Conservation (phyloP, 1,140 invertebrate genomes). For the Drosophila lacteicornis region DNA sequence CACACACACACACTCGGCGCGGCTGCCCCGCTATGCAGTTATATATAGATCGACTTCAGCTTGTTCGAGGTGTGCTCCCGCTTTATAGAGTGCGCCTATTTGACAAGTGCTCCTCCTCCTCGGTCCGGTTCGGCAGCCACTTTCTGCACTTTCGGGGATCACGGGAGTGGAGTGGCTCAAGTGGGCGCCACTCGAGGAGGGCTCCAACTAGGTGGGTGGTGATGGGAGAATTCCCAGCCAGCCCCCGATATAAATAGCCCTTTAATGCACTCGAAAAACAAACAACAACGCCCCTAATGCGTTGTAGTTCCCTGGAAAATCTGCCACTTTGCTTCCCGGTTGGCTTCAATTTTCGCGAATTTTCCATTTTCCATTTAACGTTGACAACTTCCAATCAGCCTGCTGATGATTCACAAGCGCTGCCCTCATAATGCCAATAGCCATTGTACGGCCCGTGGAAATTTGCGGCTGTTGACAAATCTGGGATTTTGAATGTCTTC, state of each 20-base stretch:
- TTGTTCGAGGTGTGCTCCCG: conserved; percentile 68
- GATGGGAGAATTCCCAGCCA: conserved; percentile 36
- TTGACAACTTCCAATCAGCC: conserved; percentile 69
- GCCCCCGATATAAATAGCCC: conserved; percentile 50
- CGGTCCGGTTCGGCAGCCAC: conserved; percentile 32
- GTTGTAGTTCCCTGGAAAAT: conserved; percentile 33
- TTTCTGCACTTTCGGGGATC: conserved; percentile 46
- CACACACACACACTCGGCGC: conserved; percentile 3
- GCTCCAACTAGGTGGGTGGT: conserved; percentile 59
- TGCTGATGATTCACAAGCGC: conserved; percentile 61
- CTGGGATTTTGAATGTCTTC: conserved; percentile 41
- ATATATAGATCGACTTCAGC: conserved; percentile 70
- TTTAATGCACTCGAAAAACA: conserved; percentile 59
- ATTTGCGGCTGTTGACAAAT: conserved; percentile 53
- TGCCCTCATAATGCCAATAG: conserved; percentile 48
- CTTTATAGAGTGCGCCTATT: conserved; percentile 72
- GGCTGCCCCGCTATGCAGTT: conserved; percentile 69
- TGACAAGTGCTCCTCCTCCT: conserved; percentile 46
- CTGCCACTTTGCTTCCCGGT: conserved; percentile 21
- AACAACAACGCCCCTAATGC: conserved; percentile 52
- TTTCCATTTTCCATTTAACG: conserved; percentile 19
- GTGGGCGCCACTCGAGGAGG: conserved; percentile 50
- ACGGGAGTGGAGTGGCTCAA: conserved; percentile 40
- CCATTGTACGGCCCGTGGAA: conserved; percentile 48
- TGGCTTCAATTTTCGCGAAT: conserved; percentile 12